Evolutionary conservation across 2,113 vertebrate species (phyloP).

Genomic region (Tetraodon nigroviridis): DNA sequence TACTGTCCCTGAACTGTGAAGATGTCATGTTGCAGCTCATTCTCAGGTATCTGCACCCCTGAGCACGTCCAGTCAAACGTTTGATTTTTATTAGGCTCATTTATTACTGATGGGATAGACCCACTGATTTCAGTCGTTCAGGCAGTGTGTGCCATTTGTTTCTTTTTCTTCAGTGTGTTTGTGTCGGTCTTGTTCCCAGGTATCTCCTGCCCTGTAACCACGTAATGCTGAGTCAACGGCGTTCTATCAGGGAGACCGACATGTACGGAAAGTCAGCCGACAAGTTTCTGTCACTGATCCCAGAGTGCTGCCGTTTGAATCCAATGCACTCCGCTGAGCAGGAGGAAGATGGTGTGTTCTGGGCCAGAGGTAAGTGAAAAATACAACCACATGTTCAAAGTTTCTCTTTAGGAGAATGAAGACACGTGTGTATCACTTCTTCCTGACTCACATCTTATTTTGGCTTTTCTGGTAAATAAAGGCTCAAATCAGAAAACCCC

Average conservation of each 20-base stretch:
- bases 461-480: too few relatives aligned
- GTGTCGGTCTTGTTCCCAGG: constrained; percentile 61
- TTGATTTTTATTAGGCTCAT: background rate
- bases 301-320: constrained; percentile 82
- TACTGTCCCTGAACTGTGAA: constrained; percentile 93
- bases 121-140: background rate
- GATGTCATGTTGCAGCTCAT: constrained; percentile 94
- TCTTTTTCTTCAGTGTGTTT: background rate
- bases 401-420: background rate
- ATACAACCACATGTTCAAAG: background rate
- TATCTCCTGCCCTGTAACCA: constrained; percentile 96
- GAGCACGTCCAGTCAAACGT: background rate
- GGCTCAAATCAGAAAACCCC: too few relatives aligned
- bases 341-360: constrained; percentile 79
- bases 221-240: constrained; percentile 94
- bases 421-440: too few relatives aligned
- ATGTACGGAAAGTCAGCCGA: constrained; percentile 88
- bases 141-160: background rate
- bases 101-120: background rate
- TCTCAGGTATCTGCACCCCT: constrained; percentile 78
- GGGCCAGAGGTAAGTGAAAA: constrained; percentile 81
- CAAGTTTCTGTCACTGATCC: constrained; percentile 92
- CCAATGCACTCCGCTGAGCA: constrained; percentile 60
- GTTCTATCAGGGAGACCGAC: constrained; percentile 88
- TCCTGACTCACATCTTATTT: too few relatives aligned